Conservation (phyloP, 2,888 invertebrate species). For the Sesia apiformis region DNA sequence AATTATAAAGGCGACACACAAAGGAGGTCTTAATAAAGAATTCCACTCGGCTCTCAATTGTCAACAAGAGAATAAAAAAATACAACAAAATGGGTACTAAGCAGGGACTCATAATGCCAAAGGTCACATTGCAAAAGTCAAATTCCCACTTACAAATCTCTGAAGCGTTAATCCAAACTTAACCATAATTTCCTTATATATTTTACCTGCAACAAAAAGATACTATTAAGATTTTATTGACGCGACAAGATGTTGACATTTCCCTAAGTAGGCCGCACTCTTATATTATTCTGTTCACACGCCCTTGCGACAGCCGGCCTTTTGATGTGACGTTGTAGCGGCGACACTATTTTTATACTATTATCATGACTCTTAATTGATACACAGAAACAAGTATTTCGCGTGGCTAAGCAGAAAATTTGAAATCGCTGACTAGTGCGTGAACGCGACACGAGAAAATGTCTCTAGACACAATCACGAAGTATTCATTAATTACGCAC, state of each 20-base stretch:
- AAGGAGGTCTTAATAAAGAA: too few relatives aligned
- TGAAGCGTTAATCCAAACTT: too few relatives aligned
- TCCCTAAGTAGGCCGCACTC: slow-evolving; percentile 39
- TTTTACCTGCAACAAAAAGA: slow-evolving; percentile 48
- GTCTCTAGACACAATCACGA: slow-evolving; percentile 13
- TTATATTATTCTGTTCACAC: slow-evolving; percentile 32
- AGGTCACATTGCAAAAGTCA: too few relatives aligned
- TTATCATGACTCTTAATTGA: slow-evolving; percentile 10
- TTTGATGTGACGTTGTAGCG: slow-evolving; percentile 33
- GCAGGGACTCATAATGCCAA: too few relatives aligned
- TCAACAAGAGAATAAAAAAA: too few relatives aligned
- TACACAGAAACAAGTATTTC: slow-evolving; percentile 14
- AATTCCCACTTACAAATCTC: too few relatives aligned
- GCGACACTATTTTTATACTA: slow-evolving; percentile 6
- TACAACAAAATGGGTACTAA: too few relatives aligned
- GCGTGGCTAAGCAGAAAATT: slow-evolving; percentile 6
- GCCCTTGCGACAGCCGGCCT: slow-evolving; percentile 50
- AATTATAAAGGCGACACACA: too few relatives aligned
- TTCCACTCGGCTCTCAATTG: too few relatives aligned
- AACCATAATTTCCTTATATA: background rate
- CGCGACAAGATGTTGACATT: slow-evolving; percentile 38
- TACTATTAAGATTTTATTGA: slow-evolving; percentile 29
- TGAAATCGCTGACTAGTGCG: slow-evolving; percentile 6
- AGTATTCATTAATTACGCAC: slow-evolving; percentile 12
- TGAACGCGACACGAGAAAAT: slow-evolving; percentile 11